Evolutionary conservation across 1,140 invertebrate genomes (phyloP).

Genomic region (Scaptomyza montana): DNA sequence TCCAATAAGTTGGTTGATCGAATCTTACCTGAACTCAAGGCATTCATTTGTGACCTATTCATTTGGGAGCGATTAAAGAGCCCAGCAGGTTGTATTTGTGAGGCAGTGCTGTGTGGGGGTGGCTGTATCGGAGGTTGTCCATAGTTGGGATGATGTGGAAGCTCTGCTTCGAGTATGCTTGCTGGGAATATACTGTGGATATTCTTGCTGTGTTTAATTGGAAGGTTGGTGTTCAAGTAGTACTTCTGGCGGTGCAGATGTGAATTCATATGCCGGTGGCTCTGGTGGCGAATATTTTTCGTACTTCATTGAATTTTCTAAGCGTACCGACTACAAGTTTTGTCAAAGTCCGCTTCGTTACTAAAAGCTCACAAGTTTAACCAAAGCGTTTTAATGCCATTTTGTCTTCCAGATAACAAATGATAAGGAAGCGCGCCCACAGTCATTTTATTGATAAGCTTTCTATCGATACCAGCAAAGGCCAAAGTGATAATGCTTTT

Average conservation of each 20-base stretch:
- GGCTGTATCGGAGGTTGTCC: background rate
- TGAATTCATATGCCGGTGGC: conserved; percentile 6
- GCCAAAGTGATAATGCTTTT: background rate
- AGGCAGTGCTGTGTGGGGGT: background rate
- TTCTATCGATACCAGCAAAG: conserved; percentile 16
- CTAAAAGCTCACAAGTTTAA: conserved; percentile 9
- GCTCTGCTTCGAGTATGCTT: conserved; percentile 1
- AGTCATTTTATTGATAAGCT: background rate
- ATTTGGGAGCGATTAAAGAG: conserved; percentile 23
- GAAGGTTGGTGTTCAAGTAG: conserved; percentile 14
- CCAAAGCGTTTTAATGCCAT: background rate
- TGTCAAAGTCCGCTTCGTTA: background rate
- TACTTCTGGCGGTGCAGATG: conserved; percentile 14
- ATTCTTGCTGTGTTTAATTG: conserved; percentile 2
- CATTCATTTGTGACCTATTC: conserved; percentile 53
- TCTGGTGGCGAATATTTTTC: conserved; percentile 16
- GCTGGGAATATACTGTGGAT: background rate
- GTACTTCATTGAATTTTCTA: conserved; percentile 19
- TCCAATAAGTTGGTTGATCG: background rate
- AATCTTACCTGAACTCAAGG: conserved; percentile 47
- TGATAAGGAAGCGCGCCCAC: background rate
- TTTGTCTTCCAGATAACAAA: background rate
- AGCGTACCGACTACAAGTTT: background rate
- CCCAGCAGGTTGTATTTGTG: conserved; percentile 18
- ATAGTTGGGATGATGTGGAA: conserved; percentile 5